Percentiles rank a stretch among this genome's conserved stretches.
phyloP scores from a whole-genome alignment of 2,113 vertebrate species.

The Xenopus tropicalis region UCB_Xtro_10.0 CM004444.2:108542001-108542500 shows the following conservation, averaged over 20 bases:
- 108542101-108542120: conserved; percentile 27
- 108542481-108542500: too few relatives aligned
- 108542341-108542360: neutral
- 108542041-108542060: conserved; percentile 14
- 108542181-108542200: neutral
- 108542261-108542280: neutral
- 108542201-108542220: neutral
- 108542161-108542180: conserved; percentile 20
- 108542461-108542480: neutral
- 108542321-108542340: too few relatives aligned
- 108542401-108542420: conserved; percentile 26
- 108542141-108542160: neutral
- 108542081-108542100: conserved; percentile 7
- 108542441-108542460: neutral
- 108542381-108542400: neutral
- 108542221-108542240: neutral
- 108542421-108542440: neutral
- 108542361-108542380: neutral
- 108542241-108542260: neutral
- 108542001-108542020: conserved; percentile 8
- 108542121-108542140: conserved; percentile 10
- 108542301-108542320: too few relatives aligned
- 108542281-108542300: neutral
- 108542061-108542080: conserved; percentile 13
- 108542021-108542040: conserved; percentile 20